phyloP scores from a whole-genome alignment of 1,140 invertebrate genomes.

The Ridgeia piscesae region DNA sequence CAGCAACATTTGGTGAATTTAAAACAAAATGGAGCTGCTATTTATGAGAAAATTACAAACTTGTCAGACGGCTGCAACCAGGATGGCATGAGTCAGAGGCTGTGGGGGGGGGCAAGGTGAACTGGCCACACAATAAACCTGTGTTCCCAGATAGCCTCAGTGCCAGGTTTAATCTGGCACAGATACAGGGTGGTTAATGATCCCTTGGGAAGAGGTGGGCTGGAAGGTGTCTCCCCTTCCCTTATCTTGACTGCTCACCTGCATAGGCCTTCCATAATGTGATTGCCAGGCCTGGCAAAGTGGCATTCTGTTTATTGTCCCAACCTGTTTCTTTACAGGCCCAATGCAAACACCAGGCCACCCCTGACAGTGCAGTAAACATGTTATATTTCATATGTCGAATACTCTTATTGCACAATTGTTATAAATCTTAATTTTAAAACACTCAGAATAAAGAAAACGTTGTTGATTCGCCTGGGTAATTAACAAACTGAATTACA shows the following conservation, averaged over 20 bases:
- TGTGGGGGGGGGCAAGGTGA: background rate
- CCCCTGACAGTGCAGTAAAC: background rate
- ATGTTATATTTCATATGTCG: too few species aligned
- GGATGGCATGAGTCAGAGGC: background rate
- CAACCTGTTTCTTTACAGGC: background rate
- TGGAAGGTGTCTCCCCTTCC: background rate
- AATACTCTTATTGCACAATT: too few species aligned
- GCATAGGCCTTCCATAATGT: background rate
- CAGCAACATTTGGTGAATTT: background rate
- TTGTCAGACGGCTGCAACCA: background rate
- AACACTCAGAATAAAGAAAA: too few species aligned
- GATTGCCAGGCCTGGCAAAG: background rate
- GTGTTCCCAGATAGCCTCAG: background rate
- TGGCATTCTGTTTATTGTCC: background rate
- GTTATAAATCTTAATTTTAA: too few species aligned
- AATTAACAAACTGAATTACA: too few species aligned
- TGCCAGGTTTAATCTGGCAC: background rate
- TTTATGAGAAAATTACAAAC: background rate
- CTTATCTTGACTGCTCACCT: background rate
- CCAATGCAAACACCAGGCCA: background rate
- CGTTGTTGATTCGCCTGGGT: too few species aligned
- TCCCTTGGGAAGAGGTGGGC: background rate
- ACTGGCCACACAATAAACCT: background rate
- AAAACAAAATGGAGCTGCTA: background rate
- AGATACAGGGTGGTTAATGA: constrained; percentile 1